Evolutionary conservation across 1,140 invertebrate genomes (phyloP).

Genomic region (Caenorhabditis tropicalis): DNA sequence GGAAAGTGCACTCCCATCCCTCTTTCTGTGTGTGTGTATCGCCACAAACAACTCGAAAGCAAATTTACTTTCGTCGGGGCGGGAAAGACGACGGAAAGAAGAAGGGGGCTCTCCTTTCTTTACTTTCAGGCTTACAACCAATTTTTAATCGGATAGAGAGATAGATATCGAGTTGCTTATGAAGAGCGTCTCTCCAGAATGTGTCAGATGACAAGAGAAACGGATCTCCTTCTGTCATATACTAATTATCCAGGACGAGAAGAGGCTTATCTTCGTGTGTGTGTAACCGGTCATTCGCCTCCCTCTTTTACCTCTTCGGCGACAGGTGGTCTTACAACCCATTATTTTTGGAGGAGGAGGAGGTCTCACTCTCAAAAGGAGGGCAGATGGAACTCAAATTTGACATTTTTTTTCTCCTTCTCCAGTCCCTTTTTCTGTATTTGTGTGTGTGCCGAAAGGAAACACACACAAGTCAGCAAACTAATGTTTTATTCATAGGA

Average conservation of each 20-base stretch:
- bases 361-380: not conserved
- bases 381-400: not conserved
- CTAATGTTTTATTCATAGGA: conserved; percentile 40
- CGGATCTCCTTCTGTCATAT: not conserved
- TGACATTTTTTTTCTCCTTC: not conserved
- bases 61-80: conserved; percentile 37
- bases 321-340: conserved; percentile 11
- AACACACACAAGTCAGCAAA: conserved; percentile 37
- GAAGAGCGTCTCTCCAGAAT: not conserved
- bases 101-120: not conserved
- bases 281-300: conserved; percentile 18
- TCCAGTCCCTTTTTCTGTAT: not conserved
- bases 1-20: too few relatives aligned
- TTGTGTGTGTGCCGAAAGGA: not conserved
- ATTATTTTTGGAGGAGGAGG: too few relatives aligned
- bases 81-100: not conserved
- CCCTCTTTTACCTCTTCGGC: not conserved
- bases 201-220: not conserved
- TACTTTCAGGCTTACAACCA: conserved; percentile 6
- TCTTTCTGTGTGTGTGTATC: too few relatives aligned
- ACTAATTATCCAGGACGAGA: not conserved
- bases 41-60: conserved; percentile 41
- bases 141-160: not conserved
- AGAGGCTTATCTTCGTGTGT: not conserved
- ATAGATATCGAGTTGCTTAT: not conserved